Conservation (phyloP, 2,888 invertebrate species). For the Syrista parreyssii region DNA sequence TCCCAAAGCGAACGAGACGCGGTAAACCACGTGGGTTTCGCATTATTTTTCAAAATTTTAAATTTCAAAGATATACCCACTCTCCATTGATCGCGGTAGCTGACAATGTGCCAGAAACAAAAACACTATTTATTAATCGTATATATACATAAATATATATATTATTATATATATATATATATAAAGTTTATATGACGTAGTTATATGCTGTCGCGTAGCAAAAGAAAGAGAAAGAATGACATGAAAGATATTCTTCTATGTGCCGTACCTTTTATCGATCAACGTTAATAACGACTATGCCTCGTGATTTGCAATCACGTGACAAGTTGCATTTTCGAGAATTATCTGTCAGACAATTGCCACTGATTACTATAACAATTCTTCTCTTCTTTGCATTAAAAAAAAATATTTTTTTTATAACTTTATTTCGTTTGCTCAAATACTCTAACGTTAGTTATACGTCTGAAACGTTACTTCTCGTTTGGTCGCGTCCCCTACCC, state of each 20-base stretch:
- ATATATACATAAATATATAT: constrained; percentile 39
- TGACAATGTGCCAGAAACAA: constrained; percentile 55
- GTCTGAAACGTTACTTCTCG: background rate
- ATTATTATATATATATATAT: constrained; percentile 29
- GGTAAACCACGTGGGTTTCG: background rate
- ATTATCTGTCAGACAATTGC: background rate
- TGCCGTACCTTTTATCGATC: constrained; percentile 51
- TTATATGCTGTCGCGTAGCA: constrained; percentile 29
- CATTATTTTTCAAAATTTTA: background rate
- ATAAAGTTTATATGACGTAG: constrained; percentile 38
- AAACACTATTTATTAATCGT: constrained; percentile 49
- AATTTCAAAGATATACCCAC: constrained; percentile 23
- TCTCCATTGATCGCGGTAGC: constrained; percentile 40
- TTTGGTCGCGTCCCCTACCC: background rate
- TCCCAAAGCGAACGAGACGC: background rate
- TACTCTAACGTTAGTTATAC: background rate
- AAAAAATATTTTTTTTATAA: background rate
- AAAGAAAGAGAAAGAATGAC: constrained; percentile 26
- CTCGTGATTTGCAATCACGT: background rate
- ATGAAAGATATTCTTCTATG: constrained; percentile 59
- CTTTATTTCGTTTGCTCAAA: background rate
- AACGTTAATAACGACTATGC: background rate
- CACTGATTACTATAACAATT: background rate
- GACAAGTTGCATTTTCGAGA: background rate
- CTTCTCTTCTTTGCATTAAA: background rate